Evolutionary conservation across 2,113 vertebrate genomes (phyloP).

Genomic region (Chionis minor): DNA sequence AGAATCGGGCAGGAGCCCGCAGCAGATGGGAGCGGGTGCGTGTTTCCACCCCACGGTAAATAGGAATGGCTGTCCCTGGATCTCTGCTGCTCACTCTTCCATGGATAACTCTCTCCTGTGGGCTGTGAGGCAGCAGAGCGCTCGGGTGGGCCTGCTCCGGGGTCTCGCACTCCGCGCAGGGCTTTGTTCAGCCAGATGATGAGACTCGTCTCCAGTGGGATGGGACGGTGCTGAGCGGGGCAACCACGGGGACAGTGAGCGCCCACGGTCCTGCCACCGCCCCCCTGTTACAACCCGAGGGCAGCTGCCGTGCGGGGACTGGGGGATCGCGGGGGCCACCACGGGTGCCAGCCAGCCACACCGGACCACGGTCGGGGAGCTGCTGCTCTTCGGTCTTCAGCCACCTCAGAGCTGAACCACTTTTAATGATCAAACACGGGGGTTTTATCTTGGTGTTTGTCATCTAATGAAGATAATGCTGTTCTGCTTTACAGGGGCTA

Average conservation of each 20-base stretch:
- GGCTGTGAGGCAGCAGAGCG: neutral
- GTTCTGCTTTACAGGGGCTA: neutral
- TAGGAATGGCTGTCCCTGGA: too few relatives aligned
- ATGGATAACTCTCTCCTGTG: neutral
- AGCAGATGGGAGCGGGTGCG: neutral
- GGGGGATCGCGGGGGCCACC: too few relatives aligned
- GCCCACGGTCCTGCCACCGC: fast-evolving
- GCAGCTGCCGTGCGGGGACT: neutral
- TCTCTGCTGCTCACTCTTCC: neutral
- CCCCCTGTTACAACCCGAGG: fast-evolving
- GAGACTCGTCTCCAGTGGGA: neutral
- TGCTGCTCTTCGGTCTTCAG: neutral
- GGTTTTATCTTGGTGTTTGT: neutral
- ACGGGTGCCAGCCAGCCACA: too few relatives aligned
- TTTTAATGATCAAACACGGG: fast-evolving
- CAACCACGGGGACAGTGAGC: neutral
- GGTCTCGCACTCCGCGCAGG: neutral
- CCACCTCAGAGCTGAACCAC: neutral
- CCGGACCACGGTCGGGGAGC: too few relatives aligned
- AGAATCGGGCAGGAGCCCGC: neutral
- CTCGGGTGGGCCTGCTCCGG: neutral
- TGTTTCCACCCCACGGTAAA: neutral
- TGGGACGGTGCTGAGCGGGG: neutral
- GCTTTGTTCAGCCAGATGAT: neutral
- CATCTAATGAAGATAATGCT: neutral